Evolutionary conservation across 2,888 invertebrate species (phyloP).

Genomic region (Phrixothrix hirtus): DNA sequence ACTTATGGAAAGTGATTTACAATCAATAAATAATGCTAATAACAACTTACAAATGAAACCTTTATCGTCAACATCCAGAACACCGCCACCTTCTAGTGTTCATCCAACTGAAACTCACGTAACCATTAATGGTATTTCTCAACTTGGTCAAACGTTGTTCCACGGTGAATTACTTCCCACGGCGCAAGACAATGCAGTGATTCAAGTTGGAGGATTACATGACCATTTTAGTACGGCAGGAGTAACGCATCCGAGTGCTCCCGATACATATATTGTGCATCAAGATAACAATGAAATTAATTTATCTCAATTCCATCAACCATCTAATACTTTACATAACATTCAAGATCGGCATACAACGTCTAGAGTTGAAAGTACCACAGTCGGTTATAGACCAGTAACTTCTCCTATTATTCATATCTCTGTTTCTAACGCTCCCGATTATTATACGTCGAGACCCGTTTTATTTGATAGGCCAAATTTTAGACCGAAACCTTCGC

Average conservation of each 20-base stretch:
- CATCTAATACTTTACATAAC: slow-evolving; percentile 29
- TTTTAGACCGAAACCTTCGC: slow-evolving; percentile 61
- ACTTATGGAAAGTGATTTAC: slow-evolving; percentile 39
- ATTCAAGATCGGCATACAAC: slow-evolving; percentile 47
- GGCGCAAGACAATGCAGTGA: slow-evolving; percentile 49
- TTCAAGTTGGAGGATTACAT: slow-evolving; percentile 44
- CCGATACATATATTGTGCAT: slow-evolving; percentile 67
- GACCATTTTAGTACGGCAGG: slow-evolving; percentile 47
- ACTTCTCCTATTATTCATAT: slow-evolving; percentile 47
- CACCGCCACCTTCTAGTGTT: slow-evolving; percentile 16
- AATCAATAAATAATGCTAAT: slow-evolving; percentile 34
- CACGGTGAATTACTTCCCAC: slow-evolving; percentile 48
- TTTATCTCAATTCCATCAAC: slow-evolving; percentile 46
- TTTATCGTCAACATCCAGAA: slow-evolving; percentile 22
- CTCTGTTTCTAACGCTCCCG: slow-evolving; percentile 49
- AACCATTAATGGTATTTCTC: slow-evolving; percentile 62
- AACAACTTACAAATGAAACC: slow-evolving; percentile 33
- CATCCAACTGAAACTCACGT: slow-evolving; percentile 51
- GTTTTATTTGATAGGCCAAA: slow-evolving; percentile 56
- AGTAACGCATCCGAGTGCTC: slow-evolving; percentile 53
- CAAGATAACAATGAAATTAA: slow-evolving; percentile 58
- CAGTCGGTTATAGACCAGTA: slow-evolving; percentile 41
- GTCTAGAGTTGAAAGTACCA: slow-evolving; percentile 34
- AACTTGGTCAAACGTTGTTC: slow-evolving; percentile 61
- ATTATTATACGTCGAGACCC: slow-evolving; percentile 46